Percentiles rank a stretch among this genome's conserved stretches.
These are phyloP conservation scores for Nyctibius bracteatus DNA, from an alignment of 2,113 vertebrate species.

Conservation along the genomic window DNA sequence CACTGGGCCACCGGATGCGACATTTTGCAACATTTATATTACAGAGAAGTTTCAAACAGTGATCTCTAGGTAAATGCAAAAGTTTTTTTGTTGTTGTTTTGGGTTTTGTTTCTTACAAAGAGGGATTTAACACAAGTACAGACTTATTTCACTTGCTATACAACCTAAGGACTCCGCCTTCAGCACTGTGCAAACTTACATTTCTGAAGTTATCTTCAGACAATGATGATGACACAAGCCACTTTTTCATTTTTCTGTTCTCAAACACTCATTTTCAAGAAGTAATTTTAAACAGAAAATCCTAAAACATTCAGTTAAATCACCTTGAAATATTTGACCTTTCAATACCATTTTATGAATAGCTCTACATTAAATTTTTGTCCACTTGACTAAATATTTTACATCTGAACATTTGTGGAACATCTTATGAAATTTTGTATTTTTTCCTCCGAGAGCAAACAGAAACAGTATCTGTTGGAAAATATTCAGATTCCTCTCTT, in stretches of 20 bases:
- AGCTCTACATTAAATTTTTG: not conserved
- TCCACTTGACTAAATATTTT: not conserved
- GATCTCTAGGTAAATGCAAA: constrained; percentile 25
- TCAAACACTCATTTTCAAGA: not conserved
- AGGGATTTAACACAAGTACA: not conserved
- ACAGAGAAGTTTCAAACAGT: constrained; percentile 30
- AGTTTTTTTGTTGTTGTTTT: not conserved
- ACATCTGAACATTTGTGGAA: not conserved
- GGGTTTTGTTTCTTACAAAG: not conserved
- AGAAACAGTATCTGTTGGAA: not conserved
- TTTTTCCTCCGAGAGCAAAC: not conserved
- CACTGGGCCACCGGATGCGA: not conserved
- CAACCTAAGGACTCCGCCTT: not conserved
- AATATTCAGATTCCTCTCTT: not conserved
- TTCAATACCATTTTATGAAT: not conserved
- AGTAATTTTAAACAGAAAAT: not conserved
- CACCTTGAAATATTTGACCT: not conserved
- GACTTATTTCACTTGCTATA: not conserved
- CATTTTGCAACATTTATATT: constrained; percentile 21
- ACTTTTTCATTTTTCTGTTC: not conserved
- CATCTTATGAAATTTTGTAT: not conserved
- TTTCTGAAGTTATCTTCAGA: constrained; percentile 20
- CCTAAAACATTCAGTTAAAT: not conserved
- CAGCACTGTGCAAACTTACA: not conserved
- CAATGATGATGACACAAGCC: not conserved